Base-by-base conservation (phyloP, 2,113 vertebrate genomes). In the Pogona vitticeps region DNA sequence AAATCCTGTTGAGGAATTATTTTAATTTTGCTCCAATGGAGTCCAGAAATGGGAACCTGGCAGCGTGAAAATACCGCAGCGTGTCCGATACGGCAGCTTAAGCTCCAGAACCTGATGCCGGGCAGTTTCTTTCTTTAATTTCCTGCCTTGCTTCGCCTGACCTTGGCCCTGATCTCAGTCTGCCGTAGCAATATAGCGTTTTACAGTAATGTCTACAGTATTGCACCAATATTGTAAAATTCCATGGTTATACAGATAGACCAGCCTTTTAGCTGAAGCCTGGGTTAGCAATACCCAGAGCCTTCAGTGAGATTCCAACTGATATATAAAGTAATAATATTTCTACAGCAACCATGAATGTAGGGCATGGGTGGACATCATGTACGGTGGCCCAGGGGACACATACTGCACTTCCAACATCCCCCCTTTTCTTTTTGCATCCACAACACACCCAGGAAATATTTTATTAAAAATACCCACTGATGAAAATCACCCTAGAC, bases 1-100 rank as follows among this genome's bases (percentile, higher is more conserved):
- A 0, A 79, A 90, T 88, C 86, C 17, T 67, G 80, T 15, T 38
- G 17, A n/a, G 17, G n/a, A 1, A 82, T 89, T 87, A 13, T 80
- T 84, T 61, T 58, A 73, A 88, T 67, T 88, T 8, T 72, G 10
- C 1, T 84, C 9, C 21, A 40, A 0, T 26, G 9, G 78, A 70
- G 77, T 72, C 75, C 2, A 42, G 6, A 84, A 6, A 36, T 75
- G 58, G 6, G 76, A 61, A 65, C 1, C 31, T n/a, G 58, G 52
- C 6, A 2, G 63, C 67, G 23, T 36, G 12, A 36, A 76, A 36
- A 61, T 2, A 9, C 6, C 1, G 0, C 33, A 0, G 20, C 17
- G 17, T 33, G 0, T 36, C 67, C n/a, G 6, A 38, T n/a, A 59
- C 7, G 42, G 18, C 18, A 6, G 9, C 56, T 76, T 61, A 61